Evolutionary conservation across 2,888 invertebrate species (phyloP), one percentile per base, ranked within the genome.

Genomic region (Parnassius mnemosyne): DNA sequence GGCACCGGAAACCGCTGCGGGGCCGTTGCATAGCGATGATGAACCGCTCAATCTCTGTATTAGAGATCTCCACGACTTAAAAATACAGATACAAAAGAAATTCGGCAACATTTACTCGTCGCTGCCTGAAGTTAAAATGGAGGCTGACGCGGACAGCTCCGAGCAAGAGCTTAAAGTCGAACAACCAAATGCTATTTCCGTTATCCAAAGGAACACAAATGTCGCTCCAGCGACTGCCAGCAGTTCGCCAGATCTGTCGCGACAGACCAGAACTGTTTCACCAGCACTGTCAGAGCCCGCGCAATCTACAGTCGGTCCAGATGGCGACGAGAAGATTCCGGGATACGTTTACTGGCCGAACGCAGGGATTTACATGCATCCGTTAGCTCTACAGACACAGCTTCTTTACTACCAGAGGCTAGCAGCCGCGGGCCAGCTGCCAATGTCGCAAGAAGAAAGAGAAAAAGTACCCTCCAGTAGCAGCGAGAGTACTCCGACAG

Each of bases 41-140:
- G 96, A 97, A 75, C 97, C 97, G 0, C 85, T 97, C 7, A 97
- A 97, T 84, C 92, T 97, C 5, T 97, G 97, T 78, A 93, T 97
- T 63, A 90, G 96, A 58, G 97, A 97, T 76, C 91, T 94, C 56
- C 94, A 94, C 72, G 94, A 94, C 66, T 79, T 95, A 34, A 95
- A 95, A 74, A 93, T 95, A 68, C 92, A 94, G 68, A 88, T 95
- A 46, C 85, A 93, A 58, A 90, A 93, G 71, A 94, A 93, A 68
- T 93, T 93, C 66, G 94, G 93, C 0, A 93, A 94, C 75, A 93
- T 94, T 53, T 94, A 93, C 76, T 91, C 93, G n/a, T 89, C 88
- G 10, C 71, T 84, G 65, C 86, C 87, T 0, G 92, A 94, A 68
- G 90, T 94, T 9, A 94, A 94, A 83, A 92, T 92, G 61, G 94